Conservation (phyloP, 2,113 vertebrate genomes). For the Trochalopteron elliotii region DNA sequence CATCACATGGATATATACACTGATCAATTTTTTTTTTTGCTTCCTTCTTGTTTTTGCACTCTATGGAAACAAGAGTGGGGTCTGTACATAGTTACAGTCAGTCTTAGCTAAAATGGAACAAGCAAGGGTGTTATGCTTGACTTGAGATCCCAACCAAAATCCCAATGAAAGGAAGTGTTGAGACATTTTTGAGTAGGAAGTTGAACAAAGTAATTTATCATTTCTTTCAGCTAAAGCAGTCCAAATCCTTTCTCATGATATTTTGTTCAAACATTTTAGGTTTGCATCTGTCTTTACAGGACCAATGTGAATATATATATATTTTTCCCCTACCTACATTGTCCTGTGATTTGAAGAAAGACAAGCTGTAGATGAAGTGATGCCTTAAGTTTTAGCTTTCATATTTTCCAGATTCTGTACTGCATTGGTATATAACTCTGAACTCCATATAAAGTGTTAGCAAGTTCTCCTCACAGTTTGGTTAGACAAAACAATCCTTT, state of each 20-base stretch:
- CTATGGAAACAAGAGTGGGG: neutral
- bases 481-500: neutral
- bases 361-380: neutral
- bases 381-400: neutral
- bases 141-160: neutral
- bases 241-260: neutral
- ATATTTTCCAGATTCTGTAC: neutral
- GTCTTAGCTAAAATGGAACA: neutral
- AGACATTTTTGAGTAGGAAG: neutral
- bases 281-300: neutral
- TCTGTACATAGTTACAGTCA: neutral
- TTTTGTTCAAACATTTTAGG: neutral
- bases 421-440: neutral
- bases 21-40: neutral
- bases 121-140: neutral
- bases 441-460: neutral
- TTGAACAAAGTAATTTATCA: neutral
- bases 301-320: neutral
- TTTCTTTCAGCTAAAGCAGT: neutral
- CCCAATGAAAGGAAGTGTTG: neutral
- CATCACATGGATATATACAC: neutral
- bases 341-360: neutral
- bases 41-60: neutral
- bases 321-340: neutral
- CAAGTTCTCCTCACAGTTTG: neutral